Evolutionary conservation across 2,888 invertebrate species (phyloP), one percentile per base, ranked within the genome.

Genomic region (Lymantria dispar): DNA sequence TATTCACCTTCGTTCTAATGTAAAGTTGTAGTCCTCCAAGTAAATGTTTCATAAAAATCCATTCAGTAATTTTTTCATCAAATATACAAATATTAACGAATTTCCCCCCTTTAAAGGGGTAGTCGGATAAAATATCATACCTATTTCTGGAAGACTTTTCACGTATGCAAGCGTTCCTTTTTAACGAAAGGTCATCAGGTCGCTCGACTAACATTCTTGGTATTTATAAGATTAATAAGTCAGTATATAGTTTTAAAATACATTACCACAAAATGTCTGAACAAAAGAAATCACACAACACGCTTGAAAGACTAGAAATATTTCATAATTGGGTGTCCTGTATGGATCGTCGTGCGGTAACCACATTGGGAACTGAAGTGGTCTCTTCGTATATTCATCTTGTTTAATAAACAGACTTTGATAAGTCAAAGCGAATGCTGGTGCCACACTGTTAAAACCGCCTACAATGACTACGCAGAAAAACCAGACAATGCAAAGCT

Each of bases 251-350:
- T 22, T n/a, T n/a, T 8, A 11, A 12, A 42, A 38, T n/a, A 68
- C 78, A 72, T 64, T 40, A 86, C 86, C 79, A 13, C 74, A 63
- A 63, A 83, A 86, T 0, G 67, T 67, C 47, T 74, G 69, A 11
- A 73, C 41, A 43, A 78, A 64, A 31, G 72, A 56, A n/a, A 73
- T 22, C 43, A 55, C 52, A 31, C 72, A 33, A 9, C 55, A 13
- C 3, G 69, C 50, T 45, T 85, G 47, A 0, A 76, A 0, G 10
- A 60, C 1, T 10, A 85, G 44, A 38, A 87, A 80, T 2, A 81
- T 36, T 73, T 87, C 87, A 51, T 85, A 87, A 49, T 79, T 80
- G 0, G 87, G 87, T 8, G 84, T 76, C 22, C 78, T 68, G 54
- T 83, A 79, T 0, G 83, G 76, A 47, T 86, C 85, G 36, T 83